Evolutionary conservation across 2,113 vertebrate species (phyloP), one percentile per base, ranked within the genome.

Genomic region (Nerophis ophidion): DNA sequence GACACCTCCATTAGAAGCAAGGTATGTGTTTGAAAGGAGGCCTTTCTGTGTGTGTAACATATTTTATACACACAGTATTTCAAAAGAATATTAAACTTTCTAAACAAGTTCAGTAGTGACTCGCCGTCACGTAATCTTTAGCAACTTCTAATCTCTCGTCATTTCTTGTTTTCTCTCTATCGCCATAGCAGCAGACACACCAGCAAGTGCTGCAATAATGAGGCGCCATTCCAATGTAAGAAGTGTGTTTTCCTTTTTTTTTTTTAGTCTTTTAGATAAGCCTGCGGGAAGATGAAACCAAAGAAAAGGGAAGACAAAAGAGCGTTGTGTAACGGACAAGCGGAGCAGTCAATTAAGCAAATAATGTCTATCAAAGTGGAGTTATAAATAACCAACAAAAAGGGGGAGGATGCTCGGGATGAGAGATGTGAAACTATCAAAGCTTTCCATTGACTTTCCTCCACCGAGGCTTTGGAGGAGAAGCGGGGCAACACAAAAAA

Each of bases 301-400:
- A 65, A 73, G 69, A 47, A 78, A 70, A 72, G 64, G 52, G 59
- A 42, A 17, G 52, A 66, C 55, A 47, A 53, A 51, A 55, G 64
- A 73, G 57, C n/a, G 40, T 47, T 38, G 50, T 63, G 62, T 15
- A 56, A 50, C 44, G 46, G 56, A 64, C 0, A 0, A 42, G 52
- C 56, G 63, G 53, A 35, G 34, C 49, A 26, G 57, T 61, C 53
- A 34, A 35, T 72, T 70, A 59, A 54, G 49, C 36, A 0, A 5
- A 56, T 19, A 75, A 58, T 12, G 46, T 2, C n/a, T 38, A 56
- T 56, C 54, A 59, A 53, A 47, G 34, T 12, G 57, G 4, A 35
- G 6, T 7, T 17, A 48, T 54, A 63, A 60, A 65, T 69, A 60
- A 59, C 76, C 60, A 70, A 0, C 7, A 74, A 81, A 61, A 64